Base-by-base conservation (phyloP, 1,140 invertebrate species). In the Pogonus chalceus region DNA sequence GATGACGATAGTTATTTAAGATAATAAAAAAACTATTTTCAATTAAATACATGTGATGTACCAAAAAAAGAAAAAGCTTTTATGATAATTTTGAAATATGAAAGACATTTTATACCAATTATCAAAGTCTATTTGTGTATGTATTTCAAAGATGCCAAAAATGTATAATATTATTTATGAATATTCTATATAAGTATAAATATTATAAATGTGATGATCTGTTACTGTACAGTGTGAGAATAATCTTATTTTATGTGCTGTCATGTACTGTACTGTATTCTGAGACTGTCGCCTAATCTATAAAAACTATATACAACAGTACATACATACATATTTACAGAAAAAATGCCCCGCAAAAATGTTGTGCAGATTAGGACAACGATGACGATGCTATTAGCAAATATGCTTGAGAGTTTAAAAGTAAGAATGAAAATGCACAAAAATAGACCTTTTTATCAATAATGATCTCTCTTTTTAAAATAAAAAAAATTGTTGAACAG, bases 101-200 rank as follows among this genome's bases (percentile, higher is more conserved):
- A 64, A 61, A 67, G 64, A 68, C 61, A 63, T 67, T 68, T 70
- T 69, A 65, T 72, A 69, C 69, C 66, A 66, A 58, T 74, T 76
- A 78, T 76, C 76, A 79, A 79, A 79, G 75, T 78, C 75, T 78
- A 78, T 78, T 78, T 78, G 76, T 78, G 75, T 77, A 76, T 65
- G 63, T 68, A 69, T 77, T 78, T 77, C 75, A 72, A 75, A 77
- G 76, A 78, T 78, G 76, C 77, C 77, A 79, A 79, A 78, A 58
- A 61, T 61, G 60, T 66, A 66, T 67, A 67, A 56, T 73, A 76
- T 70, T 76, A 76, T 69, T 67, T 77, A 76, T 76, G 74, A 74
- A 73, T 72, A 67, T 73, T 75, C 69, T 68, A 71, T 72, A 31
- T 72, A 72, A 63, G 64, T 70, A 70, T 69, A 72, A 71, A 65